These are phyloP conservation scores for Pyxicephalus adspersus DNA, from an alignment of 2,113 vertebrate species.

Conservation along the genomic window DNA sequence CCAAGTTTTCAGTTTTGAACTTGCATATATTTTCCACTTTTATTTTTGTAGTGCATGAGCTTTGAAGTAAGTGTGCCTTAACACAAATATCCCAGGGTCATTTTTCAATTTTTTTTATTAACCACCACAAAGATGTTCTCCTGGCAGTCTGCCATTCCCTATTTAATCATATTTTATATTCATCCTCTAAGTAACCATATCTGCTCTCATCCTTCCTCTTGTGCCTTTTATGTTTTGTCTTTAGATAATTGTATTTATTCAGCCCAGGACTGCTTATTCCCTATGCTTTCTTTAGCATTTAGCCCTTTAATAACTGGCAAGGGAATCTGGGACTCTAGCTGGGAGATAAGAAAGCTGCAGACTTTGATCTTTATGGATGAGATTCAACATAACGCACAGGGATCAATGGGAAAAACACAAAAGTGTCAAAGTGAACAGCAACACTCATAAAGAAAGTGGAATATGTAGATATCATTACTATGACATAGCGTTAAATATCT, in stretches of 20 bases:
- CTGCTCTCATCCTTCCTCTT: background rate
- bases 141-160: background rate
- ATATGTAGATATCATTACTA: no score
- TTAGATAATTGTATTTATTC: background rate
- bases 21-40: background rate
- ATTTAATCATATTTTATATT: conserved; percentile 2
- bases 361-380: background rate
- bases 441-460: no score
- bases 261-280: background rate
- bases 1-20: background rate
- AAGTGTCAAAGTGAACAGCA: conserved; percentile 1
- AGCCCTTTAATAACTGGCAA: background rate
- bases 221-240: background rate
- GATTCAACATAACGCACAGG: background rate
- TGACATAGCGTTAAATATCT: no score
- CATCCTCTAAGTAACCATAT: conserved; percentile 1
- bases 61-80: background rate
- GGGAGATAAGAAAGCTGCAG: background rate
- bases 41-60: background rate
- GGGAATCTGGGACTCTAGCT: background rate
- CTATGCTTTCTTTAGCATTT: background rate
- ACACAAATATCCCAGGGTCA: background rate
- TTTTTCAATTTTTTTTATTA: background rate
- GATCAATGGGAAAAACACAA: conserved; percentile 40
- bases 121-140: background rate